Evolutionary conservation across 2,113 vertebrate species (phyloP).

Genomic region (Daphoenositta chrysoptera): DNA sequence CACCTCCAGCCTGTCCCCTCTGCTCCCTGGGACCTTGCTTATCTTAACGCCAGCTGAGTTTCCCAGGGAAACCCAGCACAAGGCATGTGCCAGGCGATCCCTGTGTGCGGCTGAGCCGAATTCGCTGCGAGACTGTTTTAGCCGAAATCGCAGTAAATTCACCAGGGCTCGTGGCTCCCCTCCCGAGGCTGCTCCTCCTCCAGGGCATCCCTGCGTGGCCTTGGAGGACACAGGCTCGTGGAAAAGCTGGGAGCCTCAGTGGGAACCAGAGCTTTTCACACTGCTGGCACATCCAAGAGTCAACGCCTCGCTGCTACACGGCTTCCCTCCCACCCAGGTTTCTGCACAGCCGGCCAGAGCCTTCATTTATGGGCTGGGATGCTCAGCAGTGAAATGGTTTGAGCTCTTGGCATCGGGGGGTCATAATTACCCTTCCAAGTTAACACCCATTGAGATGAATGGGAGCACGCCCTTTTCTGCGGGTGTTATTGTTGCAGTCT

Average conservation of each 20-base stretch:
- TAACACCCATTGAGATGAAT: constrained; percentile 56
- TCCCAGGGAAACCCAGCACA: constrained; percentile 15
- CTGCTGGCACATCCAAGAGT: background rate
- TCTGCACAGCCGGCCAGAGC: background rate
- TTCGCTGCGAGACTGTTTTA: accelerated
- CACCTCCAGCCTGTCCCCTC: background rate
- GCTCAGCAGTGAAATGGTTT: constrained; percentile 4
- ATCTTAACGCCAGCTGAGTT: background rate
- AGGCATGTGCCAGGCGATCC: background rate
- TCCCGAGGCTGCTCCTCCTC: background rate
- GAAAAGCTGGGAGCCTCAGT: background rate
- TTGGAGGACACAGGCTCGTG: background rate
- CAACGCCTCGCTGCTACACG: background rate
- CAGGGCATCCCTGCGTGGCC: background rate
- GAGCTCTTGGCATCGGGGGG: constrained; percentile 42
- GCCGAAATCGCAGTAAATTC: background rate
- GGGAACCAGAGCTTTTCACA: background rate
- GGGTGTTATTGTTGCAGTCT: constrained; percentile 43
- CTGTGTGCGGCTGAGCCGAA: background rate
- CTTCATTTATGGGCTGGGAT: constrained; percentile 52
- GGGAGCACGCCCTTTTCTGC: constrained; percentile 59
- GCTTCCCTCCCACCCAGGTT: constrained; percentile 17
- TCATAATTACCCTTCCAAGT: constrained; percentile 49
- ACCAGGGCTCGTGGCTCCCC: background rate
- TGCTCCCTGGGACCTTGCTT: constrained; percentile 7